Base-by-base conservation (phyloP, 2,888 invertebrate genomes). In the Andrena camellia region DNA sequence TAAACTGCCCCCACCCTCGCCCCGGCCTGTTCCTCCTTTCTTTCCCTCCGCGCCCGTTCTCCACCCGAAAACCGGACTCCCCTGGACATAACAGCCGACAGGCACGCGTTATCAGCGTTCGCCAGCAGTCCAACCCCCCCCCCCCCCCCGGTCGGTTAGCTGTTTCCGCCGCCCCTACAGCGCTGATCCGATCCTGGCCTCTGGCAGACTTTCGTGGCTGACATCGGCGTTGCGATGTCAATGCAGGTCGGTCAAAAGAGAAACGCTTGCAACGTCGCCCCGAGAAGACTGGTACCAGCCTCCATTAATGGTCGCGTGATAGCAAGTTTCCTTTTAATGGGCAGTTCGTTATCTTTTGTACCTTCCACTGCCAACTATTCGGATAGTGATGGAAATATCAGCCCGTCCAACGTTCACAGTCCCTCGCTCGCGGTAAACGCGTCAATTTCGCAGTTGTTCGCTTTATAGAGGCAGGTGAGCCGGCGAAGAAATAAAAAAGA, bases 41-140 rank as follows among this genome's bases (percentile, higher is more conserved):
- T 73, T 63, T 54, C 52, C 69, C 63, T 52, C 72, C 35, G 54
- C 80, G 59, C 75, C 2, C 82, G 74, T 78, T 77, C 79, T 71
- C 85, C 83, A 73, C 77, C 84, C 86, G 78, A 91, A 91, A 90
- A 87, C 88, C 86, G 83, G 89, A 90, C 89, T 91, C 88, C 75
- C 57, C 88, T 88, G 89, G 91, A 92, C 91, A 91, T 91, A 92
- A 93, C 90, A 92, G 90, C 90, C 90, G 91, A 90, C 91, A 89
- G 92, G 86, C 91, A 89, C 90, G 90, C 92, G 93, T 93, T 93
- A 93, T 93, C 93, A 92, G 93, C 90, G 89, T 88, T 90, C 88
- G 86, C 91, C 93, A 92, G 92, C 90, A 86, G 89, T 88, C 86
- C 86, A 72, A 80, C 78, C 77, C 73, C 76, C 68, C 86, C 86